Evolutionary conservation across 2,113 vertebrate species (phyloP).

Genomic region (Pangasianodon hypophthalmus): DNA sequence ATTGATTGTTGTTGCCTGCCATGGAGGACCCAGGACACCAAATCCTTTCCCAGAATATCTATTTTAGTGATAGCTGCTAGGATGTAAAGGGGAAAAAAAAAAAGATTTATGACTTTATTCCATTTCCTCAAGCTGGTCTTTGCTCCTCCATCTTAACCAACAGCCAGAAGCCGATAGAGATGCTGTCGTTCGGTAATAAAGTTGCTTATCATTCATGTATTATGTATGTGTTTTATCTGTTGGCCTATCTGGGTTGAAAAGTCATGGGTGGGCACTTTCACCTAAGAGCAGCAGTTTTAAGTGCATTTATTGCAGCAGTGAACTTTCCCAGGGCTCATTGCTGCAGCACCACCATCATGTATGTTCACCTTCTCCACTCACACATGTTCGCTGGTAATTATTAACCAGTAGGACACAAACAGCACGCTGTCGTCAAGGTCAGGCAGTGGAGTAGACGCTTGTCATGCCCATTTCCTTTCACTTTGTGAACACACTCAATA

Average conservation of each 20-base stretch:
- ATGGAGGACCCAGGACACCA: not conserved
- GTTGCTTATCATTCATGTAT: not conserved
- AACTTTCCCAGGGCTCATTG: not conserved
- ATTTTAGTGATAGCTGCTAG: not conserved
- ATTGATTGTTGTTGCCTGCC: not conserved
- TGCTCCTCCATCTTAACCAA: not conserved
- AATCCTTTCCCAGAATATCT: not conserved
- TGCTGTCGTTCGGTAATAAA: not conserved
- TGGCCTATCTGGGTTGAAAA: not conserved
- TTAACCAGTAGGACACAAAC: slow-evolving; percentile 67
- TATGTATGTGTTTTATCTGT: not conserved
- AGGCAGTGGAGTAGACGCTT: slow-evolving; percentile 43
- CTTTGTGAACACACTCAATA: not conserved
- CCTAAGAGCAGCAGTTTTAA: not conserved
- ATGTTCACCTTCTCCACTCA: slow-evolving; percentile 39
- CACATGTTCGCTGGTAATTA: slow-evolving; percentile 60
- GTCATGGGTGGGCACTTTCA: not conserved
- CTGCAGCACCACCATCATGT: not conserved
- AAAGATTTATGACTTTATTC: not conserved
- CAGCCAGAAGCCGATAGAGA: not conserved
- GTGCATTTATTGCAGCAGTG: not conserved
- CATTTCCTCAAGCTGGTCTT: not conserved
- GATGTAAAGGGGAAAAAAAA: not conserved
- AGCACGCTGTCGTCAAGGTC: slow-evolving; percentile 61
- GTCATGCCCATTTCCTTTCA: not conserved